Evolutionary conservation across 2,113 vertebrate genomes (phyloP).

Genomic region (Merops nubicus): DNA sequence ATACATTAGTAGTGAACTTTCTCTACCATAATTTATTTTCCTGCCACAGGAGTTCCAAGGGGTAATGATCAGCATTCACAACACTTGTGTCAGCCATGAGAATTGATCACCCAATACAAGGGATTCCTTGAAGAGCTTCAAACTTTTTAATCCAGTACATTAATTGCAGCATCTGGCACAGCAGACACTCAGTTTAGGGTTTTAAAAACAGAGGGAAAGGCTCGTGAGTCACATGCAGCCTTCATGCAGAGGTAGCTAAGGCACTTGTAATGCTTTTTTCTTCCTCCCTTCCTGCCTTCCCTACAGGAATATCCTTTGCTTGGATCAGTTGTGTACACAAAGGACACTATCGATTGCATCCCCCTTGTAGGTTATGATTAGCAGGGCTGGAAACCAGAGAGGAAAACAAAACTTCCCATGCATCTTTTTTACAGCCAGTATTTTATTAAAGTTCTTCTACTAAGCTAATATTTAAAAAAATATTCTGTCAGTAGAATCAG

Average conservation of each 20-base stretch:
- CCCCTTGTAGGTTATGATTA: neutral
- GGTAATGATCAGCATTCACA: neutral
- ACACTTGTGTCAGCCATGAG: neutral
- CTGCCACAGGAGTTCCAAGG: neutral
- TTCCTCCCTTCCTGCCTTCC: neutral
- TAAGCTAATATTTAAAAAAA: neutral
- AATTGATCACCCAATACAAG: rapidly evolving
- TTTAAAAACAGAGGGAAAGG: neutral
- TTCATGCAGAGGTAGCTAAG: neutral
- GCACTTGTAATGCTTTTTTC: neutral
- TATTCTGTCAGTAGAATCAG: neutral
- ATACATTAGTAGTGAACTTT: neutral
- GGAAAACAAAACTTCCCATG: neutral
- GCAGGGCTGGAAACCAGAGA: neutral
- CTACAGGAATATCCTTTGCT: neutral
- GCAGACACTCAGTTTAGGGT: neutral
- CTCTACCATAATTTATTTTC: neutral
- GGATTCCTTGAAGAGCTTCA: neutral
- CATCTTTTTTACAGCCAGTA: neutral
- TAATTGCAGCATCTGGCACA: neutral
- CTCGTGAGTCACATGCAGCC: neutral
- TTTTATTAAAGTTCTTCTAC: neutral
- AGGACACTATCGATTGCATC: neutral
- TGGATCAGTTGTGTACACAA: neutral
- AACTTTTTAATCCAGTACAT: neutral